Evolutionary conservation across 2,888 invertebrate genomes (phyloP), one percentile per base, ranked within the genome.

Genomic region (Anarsia innoxiella): DNA sequence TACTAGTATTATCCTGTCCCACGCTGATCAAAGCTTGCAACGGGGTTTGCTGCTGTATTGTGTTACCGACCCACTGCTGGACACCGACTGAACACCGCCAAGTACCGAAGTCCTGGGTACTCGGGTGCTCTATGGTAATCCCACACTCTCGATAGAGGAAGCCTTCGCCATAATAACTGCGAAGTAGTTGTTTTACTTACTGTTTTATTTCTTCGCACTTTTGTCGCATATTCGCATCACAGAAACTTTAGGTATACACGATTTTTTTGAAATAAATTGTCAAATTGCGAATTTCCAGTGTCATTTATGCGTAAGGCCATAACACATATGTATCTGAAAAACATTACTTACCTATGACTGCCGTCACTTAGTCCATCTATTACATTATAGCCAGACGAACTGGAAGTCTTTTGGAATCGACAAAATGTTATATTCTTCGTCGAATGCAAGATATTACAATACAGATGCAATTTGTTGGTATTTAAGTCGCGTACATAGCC

Each of bases 71-170:
- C 59, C 64, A 54, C 40, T 65, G 59, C 12, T 66, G 65, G 0
- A 79, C 57, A 1, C 86, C 85, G 2, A 87, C 64, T 0, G 78
- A 77, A 39, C 87, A 87, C 4, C 82, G 64, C 87, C 87, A 87
- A 1, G 71, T 70, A 1, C 69, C 70, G 34, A 65, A 77, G 48
- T 85, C 86, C 1, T 53, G 40, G 0, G 44, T 31, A 1, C 59
- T 59, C 0, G 83, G 77, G 0, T 42, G 44, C 42, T 80, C 78
- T 37, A 87, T 72, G 0, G 85, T 82, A 42, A 87, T 59, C 1
- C 87, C 87, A 46, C 87, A 87, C 4, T 86, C 67, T 6, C 70
- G 69, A 1, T 59, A 52, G 1, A 54, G 49, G 28, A 86, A 78
- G 9, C 86, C 86, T 2, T 70, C 58, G 2, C 87, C 87, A 45